Evolutionary conservation across 2,888 invertebrate species (phyloP).

Genomic region (Patella ulyssiponensis): DNA sequence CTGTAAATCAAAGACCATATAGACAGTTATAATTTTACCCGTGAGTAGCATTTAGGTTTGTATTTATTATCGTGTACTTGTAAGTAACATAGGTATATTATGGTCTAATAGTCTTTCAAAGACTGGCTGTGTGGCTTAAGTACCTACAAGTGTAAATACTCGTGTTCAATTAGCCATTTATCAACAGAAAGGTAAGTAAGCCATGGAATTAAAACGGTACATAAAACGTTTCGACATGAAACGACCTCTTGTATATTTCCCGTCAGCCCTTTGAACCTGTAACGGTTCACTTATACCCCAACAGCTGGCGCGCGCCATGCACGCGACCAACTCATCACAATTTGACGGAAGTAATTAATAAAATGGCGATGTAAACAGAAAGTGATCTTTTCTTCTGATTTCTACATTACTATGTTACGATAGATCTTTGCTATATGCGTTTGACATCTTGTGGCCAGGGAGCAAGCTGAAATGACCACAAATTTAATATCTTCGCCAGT

Average conservation of each 20-base stretch:
- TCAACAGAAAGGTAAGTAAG: background rate
- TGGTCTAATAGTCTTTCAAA: slow-evolving; percentile 3
- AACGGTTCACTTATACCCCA: slow-evolving; percentile 2
- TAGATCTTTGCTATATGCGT: too few species aligned
- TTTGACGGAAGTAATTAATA: slow-evolving; percentile 13
- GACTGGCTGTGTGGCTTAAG: background rate
- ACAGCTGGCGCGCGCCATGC: slow-evolving; percentile 4
- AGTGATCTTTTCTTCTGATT: background rate
- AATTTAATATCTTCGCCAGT: too few species aligned
- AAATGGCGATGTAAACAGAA: background rate
- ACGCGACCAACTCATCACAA: slow-evolving; percentile 7
- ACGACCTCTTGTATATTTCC: slow-evolving; percentile 8
- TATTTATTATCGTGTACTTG: background rate
- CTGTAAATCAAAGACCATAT: too few species aligned
- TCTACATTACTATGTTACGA: background rate
- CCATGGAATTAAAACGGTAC: background rate
- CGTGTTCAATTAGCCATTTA: slow-evolving; percentile 5
- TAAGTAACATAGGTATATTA: background rate
- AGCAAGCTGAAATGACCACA: too few species aligned
- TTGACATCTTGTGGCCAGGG: too few species aligned
- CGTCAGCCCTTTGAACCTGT: slow-evolving; percentile 1
- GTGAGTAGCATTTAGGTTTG: too few species aligned
- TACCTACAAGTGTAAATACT: slow-evolving; percentile 9
- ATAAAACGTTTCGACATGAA: slow-evolving; percentile 7
- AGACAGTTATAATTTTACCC: too few species aligned